Evolutionary conservation across 2,888 invertebrate genomes (phyloP).

Genomic region (Nemapogon koenigi): DNA sequence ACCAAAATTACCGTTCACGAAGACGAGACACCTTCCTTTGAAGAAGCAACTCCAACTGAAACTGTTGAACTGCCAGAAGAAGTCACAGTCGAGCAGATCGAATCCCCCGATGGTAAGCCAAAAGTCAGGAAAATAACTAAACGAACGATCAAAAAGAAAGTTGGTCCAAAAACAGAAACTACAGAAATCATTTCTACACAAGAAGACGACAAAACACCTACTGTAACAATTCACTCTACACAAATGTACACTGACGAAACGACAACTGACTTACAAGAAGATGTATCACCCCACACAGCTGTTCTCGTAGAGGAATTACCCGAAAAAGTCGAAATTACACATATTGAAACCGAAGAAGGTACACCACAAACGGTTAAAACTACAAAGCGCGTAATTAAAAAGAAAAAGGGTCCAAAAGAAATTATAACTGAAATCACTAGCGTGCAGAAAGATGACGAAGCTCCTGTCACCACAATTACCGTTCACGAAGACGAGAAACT

Average conservation of each 20-base stretch:
- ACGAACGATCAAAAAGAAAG: conserved; percentile 26
- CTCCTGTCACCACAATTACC: conserved; percentile 10
- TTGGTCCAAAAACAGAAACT: conserved; percentile 31
- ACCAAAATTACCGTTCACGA: conserved; percentile 11
- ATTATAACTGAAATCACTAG: conserved; percentile 42
- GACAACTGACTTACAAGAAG: conserved; percentile 14
- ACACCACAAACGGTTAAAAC: conserved; percentile 24
- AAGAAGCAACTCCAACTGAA: conserved; percentile 20
- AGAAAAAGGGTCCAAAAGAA: conserved; percentile 29
- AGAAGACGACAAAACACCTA: conserved; percentile 24
- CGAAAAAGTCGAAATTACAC: conserved; percentile 36
- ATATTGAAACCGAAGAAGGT: conserved; percentile 34
- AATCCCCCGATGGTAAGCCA: conserved; percentile 24
- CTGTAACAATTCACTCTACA: conserved; percentile 23
- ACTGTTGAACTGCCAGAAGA: conserved; percentile 29
- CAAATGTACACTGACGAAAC: conserved; percentile 18
- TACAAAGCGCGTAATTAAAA: conserved; percentile 25
- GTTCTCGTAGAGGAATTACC: conserved; percentile 14
- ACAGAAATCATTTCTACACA: conserved; percentile 32
- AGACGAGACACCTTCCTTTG: conserved; percentile 29
- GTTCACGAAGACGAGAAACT: conserved; percentile 9
- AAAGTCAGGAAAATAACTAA: conserved; percentile 26
- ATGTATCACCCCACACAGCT: conserved; percentile 9
- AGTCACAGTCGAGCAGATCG: conserved; percentile 19
- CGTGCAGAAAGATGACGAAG: conserved; percentile 24